Evolutionary conservation across 1,140 invertebrate genomes (phyloP).

Genomic region (Neocloeon triangulifer): DNA sequence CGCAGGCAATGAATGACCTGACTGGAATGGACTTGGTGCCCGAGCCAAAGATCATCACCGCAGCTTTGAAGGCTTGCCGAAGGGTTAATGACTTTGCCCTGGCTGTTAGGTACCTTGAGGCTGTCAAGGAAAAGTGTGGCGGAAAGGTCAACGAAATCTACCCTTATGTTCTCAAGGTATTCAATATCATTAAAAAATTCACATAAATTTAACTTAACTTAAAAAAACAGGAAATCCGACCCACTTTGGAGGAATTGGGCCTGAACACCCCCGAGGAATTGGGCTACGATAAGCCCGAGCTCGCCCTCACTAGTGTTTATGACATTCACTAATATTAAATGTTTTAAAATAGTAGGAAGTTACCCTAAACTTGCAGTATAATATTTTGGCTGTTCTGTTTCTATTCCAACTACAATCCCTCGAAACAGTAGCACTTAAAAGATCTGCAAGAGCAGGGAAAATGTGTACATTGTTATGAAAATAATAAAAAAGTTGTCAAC

Average conservation of each 20-base stretch:
- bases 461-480: too few relatives aligned
- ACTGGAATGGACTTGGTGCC: slow-evolving; percentile 72
- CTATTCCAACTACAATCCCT: too few relatives aligned
- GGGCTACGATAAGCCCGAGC: slow-evolving; percentile 92
- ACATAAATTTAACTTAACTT: not conserved
- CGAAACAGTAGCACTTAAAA: too few relatives aligned
- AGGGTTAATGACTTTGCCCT: slow-evolving; percentile 85
- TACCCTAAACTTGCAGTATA: too few relatives aligned
- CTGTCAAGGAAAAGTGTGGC: slow-evolving; percentile 80
- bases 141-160: slow-evolving; percentile 53
- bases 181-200: not conserved
- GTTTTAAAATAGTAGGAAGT: too few relatives aligned
- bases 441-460: too few relatives aligned
- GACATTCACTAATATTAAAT: slow-evolving; percentile 32
- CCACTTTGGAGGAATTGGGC: slow-evolving; percentile 81
- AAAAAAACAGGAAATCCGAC: slow-evolving; percentile 79
- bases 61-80: slow-evolving; percentile 80
- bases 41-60: slow-evolving; percentile 79
- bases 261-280: slow-evolving; percentile 87
- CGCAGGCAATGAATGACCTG: slow-evolving; percentile 47
- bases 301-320: slow-evolving; percentile 53
- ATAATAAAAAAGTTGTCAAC: too few relatives aligned
- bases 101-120: slow-evolving; percentile 78
- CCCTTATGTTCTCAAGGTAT: slow-evolving; percentile 54
- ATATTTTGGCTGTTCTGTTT: too few relatives aligned